Evolutionary conservation across 1,140 invertebrate species (phyloP), one percentile per base, ranked within the genome.

Genomic region (Mesaphorura yosii): DNA sequence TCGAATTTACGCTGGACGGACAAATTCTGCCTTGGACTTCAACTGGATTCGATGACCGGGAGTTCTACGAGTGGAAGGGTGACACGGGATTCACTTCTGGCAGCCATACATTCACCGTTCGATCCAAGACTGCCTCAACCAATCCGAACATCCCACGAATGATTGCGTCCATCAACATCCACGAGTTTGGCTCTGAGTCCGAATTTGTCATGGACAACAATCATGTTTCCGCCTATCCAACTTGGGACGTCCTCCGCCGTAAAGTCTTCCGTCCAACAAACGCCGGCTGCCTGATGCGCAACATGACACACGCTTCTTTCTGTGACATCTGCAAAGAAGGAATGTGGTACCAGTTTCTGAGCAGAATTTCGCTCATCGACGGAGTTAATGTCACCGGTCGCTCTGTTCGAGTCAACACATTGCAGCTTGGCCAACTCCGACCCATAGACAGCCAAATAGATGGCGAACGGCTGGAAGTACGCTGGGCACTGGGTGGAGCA

Each of bases 301-400:
- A 61, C 34, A 61, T 61, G 59, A 61, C 52, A 3, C 45, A 52
- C 15, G 14, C 31, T 1, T 15, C 19, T 0, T 55, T 61, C 17
- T 61, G 59, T 34, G 26, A 47, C 15, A 29, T 61, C 4, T 61
- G 59, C 42, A 48, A 55, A 28, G 59, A 61, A 50, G 59, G 59
- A 15, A 61, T 61, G 48, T 61, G 59, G 59, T 39, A 47, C 22
- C 44, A 61, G 48, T 61, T 61, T 31, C 38, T 61, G 5, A 34
- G 56, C 37, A 14, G 49, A 12, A 48, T 61, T 20, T 54, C 51
- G 2, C 39, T 61, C 5, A 61, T 61, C 28, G 59, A 61, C 38
- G 50, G 22, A 1, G 4, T 31, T 17, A 1, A 20, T 10, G 48
- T 58, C 3, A 55, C 39, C 15, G n/a, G n/a, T n/a, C n/a, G n/a